phyloP scores from a whole-genome alignment of 92 coral and sea anemone species.

The Hydrozoanthus gracilis region DNA sequence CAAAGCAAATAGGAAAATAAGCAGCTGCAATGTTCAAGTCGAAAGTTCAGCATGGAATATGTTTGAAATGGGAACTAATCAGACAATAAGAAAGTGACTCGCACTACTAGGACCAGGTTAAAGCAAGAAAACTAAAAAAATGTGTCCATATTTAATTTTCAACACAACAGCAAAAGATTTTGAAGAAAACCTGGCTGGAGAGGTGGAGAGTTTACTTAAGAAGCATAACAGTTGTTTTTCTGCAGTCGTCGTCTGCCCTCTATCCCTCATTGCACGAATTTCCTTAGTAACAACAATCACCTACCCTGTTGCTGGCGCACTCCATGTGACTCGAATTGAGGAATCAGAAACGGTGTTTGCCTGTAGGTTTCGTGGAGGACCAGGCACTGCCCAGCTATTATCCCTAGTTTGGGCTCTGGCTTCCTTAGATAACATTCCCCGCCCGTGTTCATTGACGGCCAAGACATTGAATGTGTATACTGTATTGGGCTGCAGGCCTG shows the following conservation, averaged over 20 bases:
- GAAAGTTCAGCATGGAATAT: background rate
- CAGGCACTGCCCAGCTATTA: conserved; percentile 43
- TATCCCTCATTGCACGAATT: too few species aligned
- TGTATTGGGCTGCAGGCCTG: conserved; percentile 25
- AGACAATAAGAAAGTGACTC: background rate
- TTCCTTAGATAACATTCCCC: conserved; percentile 11
- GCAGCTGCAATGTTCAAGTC: background rate
- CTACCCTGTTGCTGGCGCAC: conserved; percentile 25
- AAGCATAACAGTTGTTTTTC: too few species aligned
- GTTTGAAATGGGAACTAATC: background rate
- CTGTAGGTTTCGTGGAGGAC: conserved; percentile 17
- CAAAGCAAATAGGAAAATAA: background rate
- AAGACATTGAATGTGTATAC: conserved; percentile 30
- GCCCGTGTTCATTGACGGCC: conserved; percentile 33
- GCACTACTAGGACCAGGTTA: background rate
- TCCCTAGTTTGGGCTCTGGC: conserved; percentile 22
- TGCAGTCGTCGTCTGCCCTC: too few species aligned
- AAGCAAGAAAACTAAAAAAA: too few species aligned
- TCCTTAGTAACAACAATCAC: background rate
- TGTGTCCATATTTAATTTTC: too few species aligned
- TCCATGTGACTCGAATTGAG: conserved; percentile 39
- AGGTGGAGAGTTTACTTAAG: too few species aligned
- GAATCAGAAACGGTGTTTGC: conserved; percentile 39
- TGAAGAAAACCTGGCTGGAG: too few species aligned
- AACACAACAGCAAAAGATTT: too few species aligned